Base-by-base conservation (phyloP, 2,888 invertebrate species). In the Torymus texanus region DNA sequence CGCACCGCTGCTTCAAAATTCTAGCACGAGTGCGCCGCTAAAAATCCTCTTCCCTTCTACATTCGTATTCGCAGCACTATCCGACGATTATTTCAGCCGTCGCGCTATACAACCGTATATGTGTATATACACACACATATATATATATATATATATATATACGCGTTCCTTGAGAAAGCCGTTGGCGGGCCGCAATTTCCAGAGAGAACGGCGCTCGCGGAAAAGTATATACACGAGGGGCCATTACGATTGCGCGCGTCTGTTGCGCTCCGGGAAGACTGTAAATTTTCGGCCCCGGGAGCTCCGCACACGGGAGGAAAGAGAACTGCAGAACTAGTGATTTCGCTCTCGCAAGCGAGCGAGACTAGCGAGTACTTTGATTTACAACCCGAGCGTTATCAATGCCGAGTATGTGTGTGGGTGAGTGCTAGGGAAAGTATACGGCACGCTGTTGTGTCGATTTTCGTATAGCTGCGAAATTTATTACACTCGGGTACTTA, bases 331-430 rank as follows among this genome's bases (percentile, higher is more conserved):
- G 73, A 73, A 74, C 56, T 74, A 74, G 76, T 62, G 70, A 76
- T 76, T 76, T 71, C 63, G 63, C 58, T 41, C 58, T 41, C 8
- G 41, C 41, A 41, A 41, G 8, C 41, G 0, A 41, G 8, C 41
- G 41, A 41, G 41, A 3, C 2, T 29, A 29, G 41, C 41, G 41
- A 41, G 8, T 16, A 58, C 76, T 71, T 76, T 76, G 76, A 76
- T 76, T 76, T 76, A 76, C 76, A 53, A n/a, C 61, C 16, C 13
- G 50, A n/a, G 63, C 63, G 70, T 76, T 76, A 76, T 76, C 70
- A 76, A 76, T 76, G 63, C 70, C 51, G 10, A 41, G 41, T 41
- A 8, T 8, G 41, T 8, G 41, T 8, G 18, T 3, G 13, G 55
- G 67, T 53, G 75, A 51, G 41, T 1, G 41, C 1, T 5, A 41